These are phyloP conservation scores for Lasioglossum calceatum DNA, from an alignment of 2,888 invertebrate species.

Conservation along the genomic window DNA sequence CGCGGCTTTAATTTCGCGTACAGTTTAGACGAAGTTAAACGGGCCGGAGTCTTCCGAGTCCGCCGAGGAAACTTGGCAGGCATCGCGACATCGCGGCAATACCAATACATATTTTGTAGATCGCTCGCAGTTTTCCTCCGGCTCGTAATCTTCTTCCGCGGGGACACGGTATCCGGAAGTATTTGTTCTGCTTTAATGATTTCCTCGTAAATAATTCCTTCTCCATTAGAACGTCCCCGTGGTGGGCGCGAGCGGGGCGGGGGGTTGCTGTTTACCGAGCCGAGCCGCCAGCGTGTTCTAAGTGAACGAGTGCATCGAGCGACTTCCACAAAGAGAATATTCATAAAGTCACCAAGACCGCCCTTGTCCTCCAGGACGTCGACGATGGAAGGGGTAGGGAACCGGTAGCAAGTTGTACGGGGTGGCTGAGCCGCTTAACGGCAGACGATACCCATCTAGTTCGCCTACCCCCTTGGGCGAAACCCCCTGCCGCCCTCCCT, in stretches of 20 bases:
- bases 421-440: slow-evolving; percentile 75
- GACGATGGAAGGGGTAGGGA: slow-evolving; percentile 23
- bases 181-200: slow-evolving; percentile 54
- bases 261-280: slow-evolving; percentile 52
- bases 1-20: background rate
- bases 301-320: slow-evolving; percentile 71
- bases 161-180: slow-evolving; percentile 18
- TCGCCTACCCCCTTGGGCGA: slow-evolving; percentile 62
- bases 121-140: background rate
- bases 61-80: background rate
- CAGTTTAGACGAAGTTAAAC: background rate
- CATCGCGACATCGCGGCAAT: background rate
- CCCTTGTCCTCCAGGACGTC: slow-evolving; percentile 62
- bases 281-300: slow-evolving; percentile 63
- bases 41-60: background rate
- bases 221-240: slow-evolving; percentile 53
- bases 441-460: slow-evolving; percentile 72
- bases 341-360: slow-evolving; percentile 72
- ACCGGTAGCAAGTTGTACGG: slow-evolving; percentile 58
- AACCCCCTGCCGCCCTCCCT: slow-evolving; percentile 13
- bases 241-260: background rate
- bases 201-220: slow-evolving; percentile 65
- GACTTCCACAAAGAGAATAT: slow-evolving; percentile 75
- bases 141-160: slow-evolving; percentile 13
- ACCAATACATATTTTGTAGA: background rate